A percentile compares a stretch with the other conserved stretches of the same genome.
Conservation (phyloP, 2,113 vertebrate genomes). For the Paratilapia polleni region DNA sequence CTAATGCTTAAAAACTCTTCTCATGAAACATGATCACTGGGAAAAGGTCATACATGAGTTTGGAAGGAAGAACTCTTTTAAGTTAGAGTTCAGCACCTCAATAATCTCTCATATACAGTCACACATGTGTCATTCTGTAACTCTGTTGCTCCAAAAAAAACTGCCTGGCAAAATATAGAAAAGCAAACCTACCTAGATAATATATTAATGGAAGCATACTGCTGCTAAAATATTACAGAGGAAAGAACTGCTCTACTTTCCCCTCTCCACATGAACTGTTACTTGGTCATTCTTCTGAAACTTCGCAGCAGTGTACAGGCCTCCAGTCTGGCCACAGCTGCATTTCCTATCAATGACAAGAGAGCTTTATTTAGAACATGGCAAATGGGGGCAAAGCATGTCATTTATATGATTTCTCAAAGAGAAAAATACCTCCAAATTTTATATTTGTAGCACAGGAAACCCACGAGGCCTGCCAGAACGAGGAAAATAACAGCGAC, state of each 20-base stretch:
- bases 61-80: neutral
- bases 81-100: rapidly evolving
- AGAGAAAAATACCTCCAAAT: neutral
- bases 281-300: too few relatives aligned
- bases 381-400: rapidly evolving
- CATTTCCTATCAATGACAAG: rapidly evolving
- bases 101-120: neutral
- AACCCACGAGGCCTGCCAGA: rapidly evolving
- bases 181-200: neutral
- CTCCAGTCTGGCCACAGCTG: neutral
- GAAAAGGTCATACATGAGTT: neutral
- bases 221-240: neutral
- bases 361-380: neutral
- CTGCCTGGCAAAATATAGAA: neutral
- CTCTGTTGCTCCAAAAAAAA: neutral
- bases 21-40: neutral
- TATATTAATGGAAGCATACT: neutral
- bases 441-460: neutral
- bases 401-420: neutral
- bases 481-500: rapidly evolving
- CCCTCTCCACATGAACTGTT: neutral
- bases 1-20: too few relatives aligned
- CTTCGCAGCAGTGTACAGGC: rapidly evolving
- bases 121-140: neutral
- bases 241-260: neutral